Evolutionary conservation across 2,113 vertebrate species (phyloP).

Genomic region (Narcine bancroftii): DNA sequence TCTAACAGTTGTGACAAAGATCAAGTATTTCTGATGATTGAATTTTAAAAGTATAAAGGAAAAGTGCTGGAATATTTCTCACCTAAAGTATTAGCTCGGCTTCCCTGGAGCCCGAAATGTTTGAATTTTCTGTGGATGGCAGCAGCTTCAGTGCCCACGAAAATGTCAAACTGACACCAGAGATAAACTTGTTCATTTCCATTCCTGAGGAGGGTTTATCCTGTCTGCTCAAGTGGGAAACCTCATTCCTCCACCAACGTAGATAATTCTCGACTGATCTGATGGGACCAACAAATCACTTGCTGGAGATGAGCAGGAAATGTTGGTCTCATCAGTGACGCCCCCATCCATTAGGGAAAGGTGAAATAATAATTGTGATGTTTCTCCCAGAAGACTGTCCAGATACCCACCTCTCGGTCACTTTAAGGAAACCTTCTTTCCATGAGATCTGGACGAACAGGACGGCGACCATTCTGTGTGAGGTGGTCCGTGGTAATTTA

Average conservation of each 20-base stretch:
- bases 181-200: no score
- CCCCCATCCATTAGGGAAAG: background rate
- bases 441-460: slow-evolving; percentile 13
- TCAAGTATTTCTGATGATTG: no score
- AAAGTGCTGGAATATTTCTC: no score
- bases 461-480: background rate
- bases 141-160: no score
- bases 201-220: background rate
- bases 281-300: background rate
- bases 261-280: background rate
- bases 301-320: background rate
- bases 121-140: no score
- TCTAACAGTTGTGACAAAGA: no score
- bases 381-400: background rate
- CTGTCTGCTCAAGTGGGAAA: background rate
- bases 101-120: no score
- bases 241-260: background rate
- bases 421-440: slow-evolving; percentile 2
- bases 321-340: background rate
- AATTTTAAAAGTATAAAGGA: no score
- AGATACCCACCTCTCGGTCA: background rate
- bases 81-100: no score
- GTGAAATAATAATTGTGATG: background rate
- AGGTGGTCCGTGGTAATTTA: background rate
- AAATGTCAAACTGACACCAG: no score